phyloP scores from a whole-genome alignment of 2,113 vertebrate species.

The Aptenodytes patagonicus region DNA sequence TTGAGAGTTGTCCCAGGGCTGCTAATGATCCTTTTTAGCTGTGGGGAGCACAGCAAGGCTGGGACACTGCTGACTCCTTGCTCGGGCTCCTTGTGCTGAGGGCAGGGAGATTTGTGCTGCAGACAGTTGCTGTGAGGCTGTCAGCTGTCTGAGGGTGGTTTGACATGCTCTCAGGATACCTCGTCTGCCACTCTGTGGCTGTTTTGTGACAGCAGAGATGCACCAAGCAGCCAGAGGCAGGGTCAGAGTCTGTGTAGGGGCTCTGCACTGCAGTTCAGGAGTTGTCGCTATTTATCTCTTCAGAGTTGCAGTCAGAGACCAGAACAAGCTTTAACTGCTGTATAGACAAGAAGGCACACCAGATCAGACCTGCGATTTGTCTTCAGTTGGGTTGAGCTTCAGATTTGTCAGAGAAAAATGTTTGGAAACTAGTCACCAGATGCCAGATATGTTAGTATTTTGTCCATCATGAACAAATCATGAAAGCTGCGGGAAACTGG shows the following conservation, averaged over 20 bases:
- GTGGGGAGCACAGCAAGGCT: not conserved
- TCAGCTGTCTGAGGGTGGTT: not conserved
- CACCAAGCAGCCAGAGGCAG: not conserved
- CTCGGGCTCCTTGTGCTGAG: not conserved
- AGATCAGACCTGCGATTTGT: not conserved
- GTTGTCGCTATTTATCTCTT: not conserved
- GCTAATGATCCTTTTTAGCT: not conserved
- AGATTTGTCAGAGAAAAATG: not conserved
- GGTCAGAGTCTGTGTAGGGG: not conserved
- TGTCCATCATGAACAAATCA: not conserved
- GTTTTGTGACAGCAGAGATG: not conserved
- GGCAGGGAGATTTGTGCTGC: not conserved
- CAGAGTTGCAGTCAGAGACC: not conserved
- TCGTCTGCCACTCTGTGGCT: slow-evolving; percentile 39
- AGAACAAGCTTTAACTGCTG: not conserved
- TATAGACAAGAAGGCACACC: not conserved
- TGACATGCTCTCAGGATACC: not conserved
- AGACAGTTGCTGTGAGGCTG: not conserved
- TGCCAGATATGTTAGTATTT: not conserved
- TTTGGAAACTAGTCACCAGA: not conserved
- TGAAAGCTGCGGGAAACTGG: not conserved
- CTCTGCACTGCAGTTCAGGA: not conserved
- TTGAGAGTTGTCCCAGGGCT: not conserved
- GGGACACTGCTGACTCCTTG: not conserved
- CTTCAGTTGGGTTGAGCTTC: not conserved